Evolutionary conservation across 64 coral and sea anemone genomes (phyloP).

Genomic region (Actinia tenebrosa): DNA sequence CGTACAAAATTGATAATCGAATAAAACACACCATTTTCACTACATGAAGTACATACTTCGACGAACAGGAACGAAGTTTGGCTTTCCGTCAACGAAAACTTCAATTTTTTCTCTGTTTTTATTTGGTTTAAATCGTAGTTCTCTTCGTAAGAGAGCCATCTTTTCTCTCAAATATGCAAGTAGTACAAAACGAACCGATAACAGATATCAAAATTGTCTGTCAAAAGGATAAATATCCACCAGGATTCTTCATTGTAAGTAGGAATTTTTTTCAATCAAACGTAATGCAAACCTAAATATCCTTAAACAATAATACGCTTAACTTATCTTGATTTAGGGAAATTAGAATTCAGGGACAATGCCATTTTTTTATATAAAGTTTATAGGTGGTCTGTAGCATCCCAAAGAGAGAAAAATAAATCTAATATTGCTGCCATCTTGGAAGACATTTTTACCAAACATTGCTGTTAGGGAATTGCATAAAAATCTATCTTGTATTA

Average conservation of each 20-base stretch:
- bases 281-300: too few relatives aligned
- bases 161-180: not conserved
- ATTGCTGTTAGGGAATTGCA: too few relatives aligned
- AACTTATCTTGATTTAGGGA: too few relatives aligned
- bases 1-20: not conserved
- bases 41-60: not conserved
- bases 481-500: too few relatives aligned
- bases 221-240: conserved; percentile 56
- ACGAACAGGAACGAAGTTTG: not conserved
- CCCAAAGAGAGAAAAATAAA: too few relatives aligned
- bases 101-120: not conserved
- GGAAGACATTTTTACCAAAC: too few relatives aligned
- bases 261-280: not conserved
- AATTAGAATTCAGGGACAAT: too few relatives aligned
- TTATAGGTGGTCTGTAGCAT: too few relatives aligned
- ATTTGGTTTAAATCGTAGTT: not conserved
- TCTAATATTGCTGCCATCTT: too few relatives aligned
- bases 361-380: too few relatives aligned
- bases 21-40: not conserved
- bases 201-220: conserved; percentile 73
- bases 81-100: not conserved
- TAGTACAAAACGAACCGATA: conserved; percentile 19
- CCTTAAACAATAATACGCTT: too few relatives aligned
- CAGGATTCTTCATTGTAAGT: conserved; percentile 20
- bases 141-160: not conserved